These are phyloP conservation scores for Parnassius smintheus DNA, from an alignment of 2,888 invertebrate species.

Conservation along the genomic window DNA sequence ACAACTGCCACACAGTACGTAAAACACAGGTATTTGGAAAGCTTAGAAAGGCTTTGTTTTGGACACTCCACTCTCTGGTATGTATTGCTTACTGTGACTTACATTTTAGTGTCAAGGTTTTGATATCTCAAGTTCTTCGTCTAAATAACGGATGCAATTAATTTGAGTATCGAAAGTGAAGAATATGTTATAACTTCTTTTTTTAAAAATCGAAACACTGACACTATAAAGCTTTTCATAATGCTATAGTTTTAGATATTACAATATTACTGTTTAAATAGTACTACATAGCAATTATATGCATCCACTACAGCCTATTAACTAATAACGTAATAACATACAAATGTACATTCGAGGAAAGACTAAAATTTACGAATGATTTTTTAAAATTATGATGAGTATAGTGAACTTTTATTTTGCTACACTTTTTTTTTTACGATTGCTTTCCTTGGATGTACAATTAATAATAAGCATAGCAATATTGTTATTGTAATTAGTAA, in stretches of 20 bases:
- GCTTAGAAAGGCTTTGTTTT: slow-evolving; percentile 24
- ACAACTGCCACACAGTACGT: slow-evolving; percentile 13
- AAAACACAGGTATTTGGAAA: slow-evolving; percentile 19
- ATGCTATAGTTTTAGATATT: slow-evolving; percentile 33
- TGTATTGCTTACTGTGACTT: slow-evolving; percentile 36
- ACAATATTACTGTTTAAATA: slow-evolving; percentile 33
- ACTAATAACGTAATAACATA: slow-evolving; percentile 55
- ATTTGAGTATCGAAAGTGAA: not conserved
- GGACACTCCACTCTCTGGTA: slow-evolving; percentile 31
- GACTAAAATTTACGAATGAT: not conserved
- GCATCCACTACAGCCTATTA: slow-evolving; percentile 54
- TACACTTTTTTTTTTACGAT: no score
- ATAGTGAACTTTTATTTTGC: not conserved
- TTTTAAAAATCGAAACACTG: slow-evolving; percentile 24
- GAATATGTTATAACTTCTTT: not conserved
- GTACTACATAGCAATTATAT: slow-evolving; percentile 40
- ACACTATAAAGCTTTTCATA: slow-evolving; percentile 31
- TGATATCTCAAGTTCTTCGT: slow-evolving; percentile 3
- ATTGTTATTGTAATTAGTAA: slow-evolving; percentile 54
- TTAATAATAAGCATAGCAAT: slow-evolving; percentile 43
- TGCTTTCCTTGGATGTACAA: slow-evolving; percentile 51
- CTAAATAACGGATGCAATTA: not conserved
- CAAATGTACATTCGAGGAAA: slow-evolving; percentile 39
- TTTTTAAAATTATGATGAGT: not conserved
- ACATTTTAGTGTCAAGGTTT: slow-evolving; percentile 21